phyloP scores from a whole-genome alignment of 2,797 vertebrate genomes.

The Octomys mimax region DNA sequence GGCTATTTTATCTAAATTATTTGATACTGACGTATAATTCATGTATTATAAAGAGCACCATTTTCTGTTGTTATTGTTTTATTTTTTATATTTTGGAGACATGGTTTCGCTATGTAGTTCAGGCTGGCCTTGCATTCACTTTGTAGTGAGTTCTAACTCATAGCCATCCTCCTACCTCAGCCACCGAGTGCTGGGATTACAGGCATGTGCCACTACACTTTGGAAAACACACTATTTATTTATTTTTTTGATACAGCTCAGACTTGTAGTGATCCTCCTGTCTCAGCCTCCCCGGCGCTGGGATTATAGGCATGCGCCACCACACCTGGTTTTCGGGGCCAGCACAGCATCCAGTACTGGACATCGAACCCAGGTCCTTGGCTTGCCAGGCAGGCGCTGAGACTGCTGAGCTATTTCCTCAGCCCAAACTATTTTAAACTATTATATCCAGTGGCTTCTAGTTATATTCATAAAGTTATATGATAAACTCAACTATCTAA shows the following conservation, averaged over 20 bases:
- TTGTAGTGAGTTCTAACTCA: neutral
- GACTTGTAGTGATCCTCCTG: too few relatives aligned
- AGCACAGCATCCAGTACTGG: too few relatives aligned
- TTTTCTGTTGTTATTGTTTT: neutral
- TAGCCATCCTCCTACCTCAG: neutral
- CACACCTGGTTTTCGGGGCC: too few relatives aligned
- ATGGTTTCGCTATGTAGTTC: neutral
- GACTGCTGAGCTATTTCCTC: too few relatives aligned
- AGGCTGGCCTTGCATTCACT: neutral
- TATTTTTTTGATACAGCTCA: too few relatives aligned
- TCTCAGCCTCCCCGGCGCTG: too few relatives aligned
- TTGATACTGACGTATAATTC: conserved; percentile 42
- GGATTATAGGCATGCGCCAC: too few relatives aligned
- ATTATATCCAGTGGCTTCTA: neutral
- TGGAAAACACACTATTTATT: neutral
- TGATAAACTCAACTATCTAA: neutral
- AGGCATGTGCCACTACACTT: neutral
- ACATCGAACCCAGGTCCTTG: too few relatives aligned
- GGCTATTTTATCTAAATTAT: conserved; percentile 33
- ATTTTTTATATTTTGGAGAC: neutral
- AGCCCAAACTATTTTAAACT: neutral
- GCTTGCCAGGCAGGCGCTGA: too few relatives aligned
- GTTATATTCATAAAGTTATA: neutral
- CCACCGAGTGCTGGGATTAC: neutral
- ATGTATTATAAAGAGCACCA: conserved; percentile 9